Percentiles rank a stretch among this genome's conserved stretches.
Evolutionary conservation across 2,888 invertebrate genomes (phyloP).

Genomic region (Erebia palarica): DNA sequence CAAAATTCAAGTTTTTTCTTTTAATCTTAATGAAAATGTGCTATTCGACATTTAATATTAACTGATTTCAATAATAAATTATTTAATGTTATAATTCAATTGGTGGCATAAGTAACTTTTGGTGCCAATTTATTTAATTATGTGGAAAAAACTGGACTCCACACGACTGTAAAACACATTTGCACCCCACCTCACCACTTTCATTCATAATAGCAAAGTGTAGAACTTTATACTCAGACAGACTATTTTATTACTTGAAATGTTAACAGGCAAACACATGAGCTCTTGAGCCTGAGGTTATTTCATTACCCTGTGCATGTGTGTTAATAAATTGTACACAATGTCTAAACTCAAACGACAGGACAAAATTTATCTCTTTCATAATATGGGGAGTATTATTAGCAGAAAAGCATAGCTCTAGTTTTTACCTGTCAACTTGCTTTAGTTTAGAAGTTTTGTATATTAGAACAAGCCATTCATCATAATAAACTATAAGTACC

Average conservation of each 20-base stretch:
- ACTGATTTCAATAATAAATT: neutral
- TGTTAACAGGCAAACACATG: too few relatives aligned
- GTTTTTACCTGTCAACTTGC: too few relatives aligned
- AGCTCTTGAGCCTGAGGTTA: neutral
- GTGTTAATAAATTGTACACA: too few relatives aligned
- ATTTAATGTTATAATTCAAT: neutral
- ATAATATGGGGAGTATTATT: too few relatives aligned
- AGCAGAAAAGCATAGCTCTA: too few relatives aligned
- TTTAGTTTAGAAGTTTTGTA: too few relatives aligned
- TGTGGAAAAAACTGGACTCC: neutral
- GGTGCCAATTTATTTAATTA: conserved; percentile 2
- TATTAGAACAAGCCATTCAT: too few relatives aligned
- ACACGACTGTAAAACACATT: neutral
- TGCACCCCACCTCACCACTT: neutral
- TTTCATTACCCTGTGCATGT: too few relatives aligned
- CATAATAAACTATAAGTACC: too few relatives aligned
- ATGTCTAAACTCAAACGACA: too few relatives aligned
- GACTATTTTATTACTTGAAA: neutral
- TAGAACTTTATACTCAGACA: neutral
- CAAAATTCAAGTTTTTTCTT: neutral
- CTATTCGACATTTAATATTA: neutral
- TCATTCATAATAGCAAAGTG: neutral
- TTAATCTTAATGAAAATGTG: neutral
- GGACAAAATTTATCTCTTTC: too few relatives aligned
- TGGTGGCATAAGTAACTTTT: neutral